Evolutionary conservation across 2,888 invertebrate species (phyloP), one percentile per base, ranked within the genome.

Genomic region (Rhagonycha fulva): DNA sequence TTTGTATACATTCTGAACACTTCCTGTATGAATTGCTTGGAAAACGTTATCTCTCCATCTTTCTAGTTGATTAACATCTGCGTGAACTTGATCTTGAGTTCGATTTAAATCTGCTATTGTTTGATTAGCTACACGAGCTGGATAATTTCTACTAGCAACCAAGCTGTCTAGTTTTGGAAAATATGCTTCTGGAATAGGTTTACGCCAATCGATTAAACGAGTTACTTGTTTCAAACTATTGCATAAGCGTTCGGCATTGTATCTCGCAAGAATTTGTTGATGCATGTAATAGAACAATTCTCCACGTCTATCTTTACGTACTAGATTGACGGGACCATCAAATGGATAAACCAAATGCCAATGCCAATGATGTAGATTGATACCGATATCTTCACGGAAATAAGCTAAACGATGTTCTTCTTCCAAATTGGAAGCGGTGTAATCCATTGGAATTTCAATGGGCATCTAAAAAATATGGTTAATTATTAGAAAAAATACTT

Each of bases 321-420:
- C 94, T 62, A 94, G 91, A 61, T 88, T 87, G 66, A 82, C 81
- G 0, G 91, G 87, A 0, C 93, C 91, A 80, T 93, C 93, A 86
- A 93, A 93, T 0, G 96, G 96, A 86, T 96, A 96, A 2, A 96
- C 95, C 81, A 96, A 90, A 87, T 96, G 96, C 96, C 96, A 96
- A 85, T 96, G 96, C 96, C 96, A 96, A 86, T 96, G 96, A 86
- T 96, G 96, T 70, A 95, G 92, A 88, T 96, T 96, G 82, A 96
- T 90, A 80, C 95, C 95, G 77, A 95, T 89, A 86, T 96, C 96
- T 86, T 96, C 96, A 62, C 96, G 91, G 90, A 94, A 96, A 87
- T 96, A 96, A 30, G 95, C 94, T 77, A 95, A 87, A 5, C 93
- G 91, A 86, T 96, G 95, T 83, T 96, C 96, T 0, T 92, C 92